Evolutionary conservation across 2,113 vertebrate genomes (phyloP).

Genomic region (Chamaetylas fuelleborni): DNA sequence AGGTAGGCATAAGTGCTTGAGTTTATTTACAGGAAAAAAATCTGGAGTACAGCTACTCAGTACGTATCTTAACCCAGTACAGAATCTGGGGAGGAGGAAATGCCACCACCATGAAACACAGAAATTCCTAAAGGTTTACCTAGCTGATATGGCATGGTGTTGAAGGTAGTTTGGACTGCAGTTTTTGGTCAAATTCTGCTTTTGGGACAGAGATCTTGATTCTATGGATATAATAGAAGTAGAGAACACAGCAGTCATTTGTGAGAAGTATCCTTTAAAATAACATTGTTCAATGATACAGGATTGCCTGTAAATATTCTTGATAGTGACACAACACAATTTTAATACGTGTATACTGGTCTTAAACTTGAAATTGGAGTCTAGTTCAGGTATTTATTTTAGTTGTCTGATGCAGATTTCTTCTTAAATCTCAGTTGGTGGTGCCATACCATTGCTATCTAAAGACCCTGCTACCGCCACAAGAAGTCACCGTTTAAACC

Average conservation of each 20-base stretch:
- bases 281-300: not conserved
- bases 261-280: not conserved
- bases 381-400: not conserved
- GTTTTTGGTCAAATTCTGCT: not conserved
- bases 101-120: not conserved
- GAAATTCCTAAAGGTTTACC: not conserved
- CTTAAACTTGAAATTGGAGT: not conserved
- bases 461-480: conserved; percentile 76
- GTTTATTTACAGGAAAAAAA: not conserved
- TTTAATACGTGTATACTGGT: not conserved
- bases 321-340: not conserved
- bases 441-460: conserved; percentile 84
- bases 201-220: not conserved
- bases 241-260: not conserved
- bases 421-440: conserved; percentile 79
- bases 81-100: not conserved
- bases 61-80: not conserved
- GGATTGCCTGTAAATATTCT: not conserved
- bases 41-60: not conserved
- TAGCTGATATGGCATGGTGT: rapidly evolving
- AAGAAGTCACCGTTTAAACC: conserved; percentile 74
- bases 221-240: not conserved
- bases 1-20: not conserved
- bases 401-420: not conserved
- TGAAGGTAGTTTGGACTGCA: not conserved